A percentile compares a stretch with the other conserved stretches of the same genome.
Evolutionary conservation across 2,888 invertebrate species (phyloP).

Genomic region (Polydrusus tereticollis): DNA sequence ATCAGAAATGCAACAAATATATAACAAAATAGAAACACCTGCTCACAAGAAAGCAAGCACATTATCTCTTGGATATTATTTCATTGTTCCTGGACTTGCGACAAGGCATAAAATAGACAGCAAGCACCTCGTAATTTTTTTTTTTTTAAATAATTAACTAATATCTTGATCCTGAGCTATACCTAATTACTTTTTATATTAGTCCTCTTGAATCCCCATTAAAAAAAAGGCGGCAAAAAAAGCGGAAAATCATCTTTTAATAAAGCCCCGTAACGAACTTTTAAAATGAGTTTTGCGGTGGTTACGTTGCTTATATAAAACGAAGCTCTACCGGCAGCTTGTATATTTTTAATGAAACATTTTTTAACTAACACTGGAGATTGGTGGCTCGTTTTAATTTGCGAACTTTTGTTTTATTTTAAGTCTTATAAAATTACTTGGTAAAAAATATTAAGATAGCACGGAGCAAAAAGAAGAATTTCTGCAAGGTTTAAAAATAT

Average conservation of each 20-base stretch:
- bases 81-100: no score
- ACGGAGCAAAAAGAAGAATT: no score
- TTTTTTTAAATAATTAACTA: background rate
- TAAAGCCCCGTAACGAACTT: conserved; percentile 28
- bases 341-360: conserved; percentile 39
- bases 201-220: background rate
- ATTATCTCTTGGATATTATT: no score
- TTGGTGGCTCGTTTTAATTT: no score
- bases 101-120: no score
- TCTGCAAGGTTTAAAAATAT: no score
- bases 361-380: conserved; percentile 7
- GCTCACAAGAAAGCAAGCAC: no score
- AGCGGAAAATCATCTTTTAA: conserved; percentile 29
- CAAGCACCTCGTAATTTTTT: background rate
- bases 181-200: conserved; percentile 31
- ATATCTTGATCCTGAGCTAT: background rate
- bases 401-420: no score
- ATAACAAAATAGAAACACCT: no score
- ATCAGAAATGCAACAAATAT: no score
- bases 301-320: conserved; percentile 25
- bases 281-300: conserved; percentile 30
- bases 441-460: no score
- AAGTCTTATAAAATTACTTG: no score
- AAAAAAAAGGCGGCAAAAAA: conserved; percentile 12
- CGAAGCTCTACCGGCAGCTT: conserved; percentile 25